These are phyloP conservation scores for Centropus bengalensis DNA, from an alignment of 2,113 vertebrate genomes.

Conservation along the genomic window DNA sequence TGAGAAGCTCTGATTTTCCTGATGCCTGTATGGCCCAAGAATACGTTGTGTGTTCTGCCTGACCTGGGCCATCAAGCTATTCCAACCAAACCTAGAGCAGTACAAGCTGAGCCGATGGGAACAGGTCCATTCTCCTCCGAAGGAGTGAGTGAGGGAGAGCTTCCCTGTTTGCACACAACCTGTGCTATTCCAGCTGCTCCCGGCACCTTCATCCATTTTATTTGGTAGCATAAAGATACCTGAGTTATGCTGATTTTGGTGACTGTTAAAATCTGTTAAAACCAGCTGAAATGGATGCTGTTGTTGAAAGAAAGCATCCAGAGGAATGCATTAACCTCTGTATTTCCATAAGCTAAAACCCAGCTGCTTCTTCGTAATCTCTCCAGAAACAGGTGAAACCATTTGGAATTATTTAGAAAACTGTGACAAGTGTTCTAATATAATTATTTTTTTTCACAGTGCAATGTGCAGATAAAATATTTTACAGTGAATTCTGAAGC, in stretches of 20 bases:
- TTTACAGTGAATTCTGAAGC: slow-evolving; percentile 33
- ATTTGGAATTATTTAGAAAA: background rate
- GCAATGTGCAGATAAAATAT: slow-evolving; percentile 49
- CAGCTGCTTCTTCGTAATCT: background rate
- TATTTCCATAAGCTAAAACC: background rate
- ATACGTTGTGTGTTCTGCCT: background rate
- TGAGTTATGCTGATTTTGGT: background rate
- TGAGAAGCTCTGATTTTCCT: background rate
- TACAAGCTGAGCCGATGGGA: rapidly evolving
- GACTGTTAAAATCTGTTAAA: background rate
- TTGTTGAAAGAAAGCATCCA: background rate
- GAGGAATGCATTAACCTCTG: background rate
- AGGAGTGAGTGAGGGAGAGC: background rate
- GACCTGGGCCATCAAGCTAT: background rate
- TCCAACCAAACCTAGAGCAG: background rate
- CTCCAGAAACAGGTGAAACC: background rate
- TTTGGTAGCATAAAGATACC: rapidly evolving
- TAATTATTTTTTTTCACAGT: slow-evolving; percentile 7
- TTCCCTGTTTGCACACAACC: background rate
- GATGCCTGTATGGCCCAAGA: background rate
- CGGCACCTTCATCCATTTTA: background rate
- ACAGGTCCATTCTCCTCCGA: background rate
- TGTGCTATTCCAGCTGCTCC: background rate
- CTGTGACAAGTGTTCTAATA: background rate
- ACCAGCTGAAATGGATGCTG: background rate